Evolutionary conservation across 1,140 invertebrate species (phyloP), one percentile per base, ranked within the genome.

Genomic region (Leptopilina boulardi): DNA sequence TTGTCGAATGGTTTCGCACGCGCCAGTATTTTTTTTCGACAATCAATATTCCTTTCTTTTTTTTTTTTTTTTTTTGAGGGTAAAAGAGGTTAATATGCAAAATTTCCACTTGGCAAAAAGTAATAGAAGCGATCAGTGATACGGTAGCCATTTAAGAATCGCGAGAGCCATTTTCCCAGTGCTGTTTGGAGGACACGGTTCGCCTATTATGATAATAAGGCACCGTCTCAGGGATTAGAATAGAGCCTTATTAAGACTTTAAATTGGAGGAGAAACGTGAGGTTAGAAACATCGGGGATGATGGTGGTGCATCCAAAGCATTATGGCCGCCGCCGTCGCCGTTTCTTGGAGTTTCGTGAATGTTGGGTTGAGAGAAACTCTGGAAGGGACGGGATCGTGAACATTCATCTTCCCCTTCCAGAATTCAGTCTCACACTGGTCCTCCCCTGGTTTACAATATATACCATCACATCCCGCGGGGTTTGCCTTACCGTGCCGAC

Each of bases 361-460:
- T 89, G 86, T 88, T 82, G 86, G 84, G n/a, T n/a, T n/a, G 84
- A 83, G 85, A 84, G 80, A 82, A n/a, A n/a, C n/a, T n/a, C 84
- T 80, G 82, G 79, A 82, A 83, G 88, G n/a, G 86, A 85, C 82
- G 80, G 87, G 85, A 84, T 87, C 89, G 88, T 88, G 89, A 85
- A 89, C 88, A 91, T 91, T 84, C 85, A 90, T 91, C 90, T 91
- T 91, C 88, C 84, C 86, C 86, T 83, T 85, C 86, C 80, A 82
- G 18, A 11, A 9, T 74, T 66, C 77, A 10, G 75, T n/a, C 44
- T 47, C 47, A 74, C 76, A 47, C 80, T 73, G 70, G 77, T 77
- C 83, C 81, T 83, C 82, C 77, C 85, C 75, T 82, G 82, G 84
- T 82, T 83, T 80, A n/a, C n/a, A n/a, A n/a, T n/a, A n/a, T 38